Conservation (phyloP, 2,797 vertebrate genomes). For the Thunnus albacares region DNA sequence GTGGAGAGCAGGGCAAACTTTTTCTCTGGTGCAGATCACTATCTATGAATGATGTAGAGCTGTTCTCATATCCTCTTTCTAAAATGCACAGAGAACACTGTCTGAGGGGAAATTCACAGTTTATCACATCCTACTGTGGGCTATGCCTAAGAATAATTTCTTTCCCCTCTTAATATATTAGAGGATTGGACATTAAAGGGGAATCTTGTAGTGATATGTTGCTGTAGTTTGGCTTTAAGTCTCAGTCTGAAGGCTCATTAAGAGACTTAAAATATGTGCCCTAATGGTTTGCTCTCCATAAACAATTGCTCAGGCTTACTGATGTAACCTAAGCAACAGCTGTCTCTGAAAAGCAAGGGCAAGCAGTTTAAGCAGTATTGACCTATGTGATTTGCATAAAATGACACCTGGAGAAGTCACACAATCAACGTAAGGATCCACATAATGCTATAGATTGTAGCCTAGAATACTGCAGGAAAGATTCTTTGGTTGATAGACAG, state of each 20-base stretch:
- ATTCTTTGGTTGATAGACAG: slow-evolving; percentile 55
- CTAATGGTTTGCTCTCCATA: slow-evolving; percentile 35
- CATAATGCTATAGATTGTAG: slow-evolving; percentile 29
- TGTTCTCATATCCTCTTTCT: slow-evolving; percentile 44
- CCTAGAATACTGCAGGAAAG: slow-evolving; percentile 41
- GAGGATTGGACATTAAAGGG: slow-evolving; percentile 4
- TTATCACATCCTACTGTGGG: slow-evolving; percentile 39
- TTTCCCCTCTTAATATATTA: slow-evolving; percentile 23
- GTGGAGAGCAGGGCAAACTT: slow-evolving; percentile 37
- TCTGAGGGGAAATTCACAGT: slow-evolving; percentile 24
- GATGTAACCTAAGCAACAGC: slow-evolving; percentile 38
- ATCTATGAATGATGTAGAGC: slow-evolving; percentile 50
- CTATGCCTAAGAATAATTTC: slow-evolving; percentile 57
- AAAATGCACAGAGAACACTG: slow-evolving; percentile 36
- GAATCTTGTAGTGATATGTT: slow-evolving; percentile 22
- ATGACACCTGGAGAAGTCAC: slow-evolving; percentile 37
- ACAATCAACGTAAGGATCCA: slow-evolving; percentile 34
- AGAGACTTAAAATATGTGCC: slow-evolving; percentile 24
- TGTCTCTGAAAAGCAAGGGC: slow-evolving; percentile 39
- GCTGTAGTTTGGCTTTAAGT: slow-evolving; percentile 19
- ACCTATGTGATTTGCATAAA: slow-evolving; percentile 59
- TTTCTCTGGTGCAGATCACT: slow-evolving; percentile 51
- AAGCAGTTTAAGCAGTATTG: slow-evolving; percentile 67
- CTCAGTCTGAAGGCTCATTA: slow-evolving; percentile 39
- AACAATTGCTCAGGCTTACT: slow-evolving; percentile 31